Evolutionary conservation across 2,113 vertebrate species (phyloP), one percentile per base, ranked within the genome.

Genomic region (Syrrhaptes paradoxus): DNA sequence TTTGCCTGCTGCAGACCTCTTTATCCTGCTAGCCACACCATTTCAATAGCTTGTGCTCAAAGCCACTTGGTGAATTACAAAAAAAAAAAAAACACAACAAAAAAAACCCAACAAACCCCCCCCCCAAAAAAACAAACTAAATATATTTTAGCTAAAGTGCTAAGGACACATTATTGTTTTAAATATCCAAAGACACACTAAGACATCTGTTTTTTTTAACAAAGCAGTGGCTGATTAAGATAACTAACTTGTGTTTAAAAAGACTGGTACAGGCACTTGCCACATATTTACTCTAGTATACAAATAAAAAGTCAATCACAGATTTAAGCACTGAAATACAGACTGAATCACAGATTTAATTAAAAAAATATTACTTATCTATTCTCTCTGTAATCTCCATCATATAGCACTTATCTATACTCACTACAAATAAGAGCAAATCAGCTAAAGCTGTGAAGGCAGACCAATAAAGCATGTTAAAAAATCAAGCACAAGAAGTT

Each of bases 131-230:
- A 38, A 38, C 22, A 32, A 87, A 63, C 9, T 54, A 48, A 36
- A 62, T 12, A 0, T 32, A 28, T 84, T 70, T 68, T 52, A 77
- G 36, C 10, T 62, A 9, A 34, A 41, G 19, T 10, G 8, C 8
- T 65, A 58, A 20, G 20, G 48, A 51, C 20, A 46, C n/a, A 3
- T 59, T 49, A 51, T 13, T 28, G 11, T 29, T 73, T 72, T 55
- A 45, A 93, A 73, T 11, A 88, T 20, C 4, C 46, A 38, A 80
- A 49, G 26, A 26, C 12, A 41, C 24, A 24, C 1, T 7, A 62
- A 65, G 12, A 19, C 0, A 0, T 59, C 32, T 46, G 18, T 0
- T 12, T 51, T 75, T 62, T 54, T 17, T 18, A 76, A 80, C 12
- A 61, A 79, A 85, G n/a, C 36, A 45, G 24, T 7, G 17, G 11